Evolutionary conservation across 2,888 invertebrate species (phyloP).

Genomic region (Parnassius mnemosyne): DNA sequence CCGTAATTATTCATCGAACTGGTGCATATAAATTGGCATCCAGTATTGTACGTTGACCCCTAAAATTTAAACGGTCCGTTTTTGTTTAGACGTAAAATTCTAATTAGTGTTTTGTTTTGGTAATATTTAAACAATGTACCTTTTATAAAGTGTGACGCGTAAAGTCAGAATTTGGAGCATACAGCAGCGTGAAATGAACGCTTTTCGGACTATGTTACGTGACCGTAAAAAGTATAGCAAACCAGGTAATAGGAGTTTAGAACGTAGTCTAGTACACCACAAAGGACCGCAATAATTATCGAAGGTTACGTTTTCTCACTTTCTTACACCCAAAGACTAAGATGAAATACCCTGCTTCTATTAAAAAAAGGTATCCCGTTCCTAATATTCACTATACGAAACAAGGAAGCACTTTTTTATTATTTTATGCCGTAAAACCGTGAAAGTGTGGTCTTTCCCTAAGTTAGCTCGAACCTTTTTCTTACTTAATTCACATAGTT

Average conservation of each 20-base stretch:
- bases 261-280: too few relatives aligned
- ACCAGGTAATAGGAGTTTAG: neutral
- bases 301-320: too few relatives aligned
- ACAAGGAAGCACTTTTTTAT: too few relatives aligned
- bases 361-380: too few relatives aligned
- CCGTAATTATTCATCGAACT: slow-evolving; percentile 41
- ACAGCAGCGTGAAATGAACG: slow-evolving; percentile 36
- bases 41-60: slow-evolving; percentile 59
- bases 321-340: too few relatives aligned
- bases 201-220: slow-evolving; percentile 24
- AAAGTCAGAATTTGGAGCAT: slow-evolving; percentile 34
- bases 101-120: slow-evolving; percentile 51
- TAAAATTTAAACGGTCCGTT: slow-evolving; percentile 53
- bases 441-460: too few relatives aligned
- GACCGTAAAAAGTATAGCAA: slow-evolving; percentile 38
- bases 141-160: slow-evolving; percentile 26
- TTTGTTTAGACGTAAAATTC: slow-evolving; percentile 50
- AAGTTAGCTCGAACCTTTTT: too few relatives aligned
- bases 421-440: too few relatives aligned
- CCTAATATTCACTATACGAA: too few relatives aligned
- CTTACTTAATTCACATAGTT: too few relatives aligned
- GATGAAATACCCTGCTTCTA: too few relatives aligned
- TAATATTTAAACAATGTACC: slow-evolving; percentile 14
- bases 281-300: too few relatives aligned
- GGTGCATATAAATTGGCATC: slow-evolving; percentile 64